These are phyloP conservation scores for Ibidorhyncha struthersii DNA, from an alignment of 2,113 vertebrate species.

Conservation along the genomic window DNA sequence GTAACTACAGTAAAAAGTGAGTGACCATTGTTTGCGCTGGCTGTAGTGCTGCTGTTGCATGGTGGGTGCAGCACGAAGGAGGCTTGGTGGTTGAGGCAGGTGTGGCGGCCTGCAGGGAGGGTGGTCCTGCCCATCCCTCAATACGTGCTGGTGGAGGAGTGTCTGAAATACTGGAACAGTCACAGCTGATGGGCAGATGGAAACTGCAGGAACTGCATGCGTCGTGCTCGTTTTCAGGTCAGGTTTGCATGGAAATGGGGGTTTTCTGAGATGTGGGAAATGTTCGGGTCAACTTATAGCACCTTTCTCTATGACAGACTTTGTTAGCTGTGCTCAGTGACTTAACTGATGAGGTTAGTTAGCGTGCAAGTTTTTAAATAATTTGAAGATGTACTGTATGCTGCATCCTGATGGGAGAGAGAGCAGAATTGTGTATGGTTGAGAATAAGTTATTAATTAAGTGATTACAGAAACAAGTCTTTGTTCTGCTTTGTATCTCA, in stretches of 20 bases:
- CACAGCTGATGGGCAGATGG: background rate
- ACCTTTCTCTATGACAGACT: background rate
- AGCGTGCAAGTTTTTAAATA: background rate
- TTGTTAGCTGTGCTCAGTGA: background rate
- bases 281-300: rapidly evolving
- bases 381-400: background rate
- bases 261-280: background rate
- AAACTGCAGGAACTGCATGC: rapidly evolving
- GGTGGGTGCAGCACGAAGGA: background rate
- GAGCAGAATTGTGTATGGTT: background rate
- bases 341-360: background rate
- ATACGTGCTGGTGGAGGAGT: rapidly evolving
- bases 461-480: background rate
- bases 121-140: rapidly evolving
- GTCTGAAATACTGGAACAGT: background rate
- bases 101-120: background rate
- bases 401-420: background rate
- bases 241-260: background rate
- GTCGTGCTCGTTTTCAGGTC: rapidly evolving
- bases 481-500: background rate
- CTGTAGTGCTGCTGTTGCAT: too few species aligned
- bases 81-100: rapidly evolving
- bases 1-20: too few species aligned
- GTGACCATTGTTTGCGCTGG: rapidly evolving
- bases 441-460: background rate